Conservation (phyloP, 2,113 vertebrate species). For the Chlamydotis undulata region DNA sequence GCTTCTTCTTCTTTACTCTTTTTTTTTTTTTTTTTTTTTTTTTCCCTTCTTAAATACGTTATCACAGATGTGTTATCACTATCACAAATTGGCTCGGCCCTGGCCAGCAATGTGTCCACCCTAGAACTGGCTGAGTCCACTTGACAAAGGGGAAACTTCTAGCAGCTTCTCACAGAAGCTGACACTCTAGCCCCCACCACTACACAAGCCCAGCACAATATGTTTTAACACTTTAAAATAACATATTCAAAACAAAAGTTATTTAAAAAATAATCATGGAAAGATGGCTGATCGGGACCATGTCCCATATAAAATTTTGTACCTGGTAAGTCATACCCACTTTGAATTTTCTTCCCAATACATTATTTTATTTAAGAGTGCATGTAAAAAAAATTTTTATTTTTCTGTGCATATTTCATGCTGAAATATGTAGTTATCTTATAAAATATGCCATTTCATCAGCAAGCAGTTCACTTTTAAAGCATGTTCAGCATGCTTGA, state of each 20-base stretch:
- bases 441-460: background rate
- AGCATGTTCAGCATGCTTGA: background rate
- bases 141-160: too few species aligned
- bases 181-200: too few species aligned
- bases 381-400: background rate
- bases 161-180: too few species aligned
- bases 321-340: background rate
- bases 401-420: background rate
- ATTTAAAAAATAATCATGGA: background rate
- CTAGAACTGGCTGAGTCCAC: too few species aligned
- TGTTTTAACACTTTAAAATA: background rate
- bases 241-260: background rate
- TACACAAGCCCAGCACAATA: background rate
- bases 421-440: background rate
- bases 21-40: too few species aligned
- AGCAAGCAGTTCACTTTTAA: background rate
- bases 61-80: too few species aligned
- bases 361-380: background rate
- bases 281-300: background rate
- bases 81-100: too few species aligned
- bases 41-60: too few species aligned
- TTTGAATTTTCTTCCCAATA: background rate
- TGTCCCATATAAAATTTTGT: background rate
- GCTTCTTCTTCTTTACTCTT: too few species aligned
- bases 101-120: too few species aligned